phyloP scores from a whole-genome alignment of 1,140 invertebrate genomes.

The Rhynchophorus ferrugineus region DNA sequence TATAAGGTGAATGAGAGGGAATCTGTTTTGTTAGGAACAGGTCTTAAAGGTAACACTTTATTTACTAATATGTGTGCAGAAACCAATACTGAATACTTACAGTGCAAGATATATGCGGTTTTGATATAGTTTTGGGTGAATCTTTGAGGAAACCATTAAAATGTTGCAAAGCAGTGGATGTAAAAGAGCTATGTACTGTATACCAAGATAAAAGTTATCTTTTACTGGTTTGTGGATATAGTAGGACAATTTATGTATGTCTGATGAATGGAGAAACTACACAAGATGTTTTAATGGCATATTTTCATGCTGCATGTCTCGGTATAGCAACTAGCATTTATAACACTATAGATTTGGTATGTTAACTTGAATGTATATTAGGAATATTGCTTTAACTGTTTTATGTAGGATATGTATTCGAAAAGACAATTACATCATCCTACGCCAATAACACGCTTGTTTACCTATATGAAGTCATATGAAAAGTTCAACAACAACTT shows the following conservation, averaged over 20 bases:
- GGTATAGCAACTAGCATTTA: constrained; percentile 38
- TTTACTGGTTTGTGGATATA: constrained; percentile 41
- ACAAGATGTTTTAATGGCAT: constrained; percentile 45
- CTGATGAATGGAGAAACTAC: constrained; percentile 41
- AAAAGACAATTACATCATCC: constrained; percentile 35
- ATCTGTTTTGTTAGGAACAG: constrained; percentile 48
- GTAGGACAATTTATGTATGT: constrained; percentile 42
- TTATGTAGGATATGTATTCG: constrained; percentile 27
- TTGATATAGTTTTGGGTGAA: constrained; percentile 45
- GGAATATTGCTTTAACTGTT: not conserved
- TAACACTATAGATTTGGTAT: constrained; percentile 32
- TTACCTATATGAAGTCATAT: constrained; percentile 33
- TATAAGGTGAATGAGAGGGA: constrained; percentile 50
- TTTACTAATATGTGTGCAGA: not conserved
- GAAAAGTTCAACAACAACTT: constrained; percentile 24
- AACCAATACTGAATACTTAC: constrained; percentile 17
- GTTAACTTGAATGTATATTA: constrained; percentile 5
- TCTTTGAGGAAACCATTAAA: constrained; percentile 46
- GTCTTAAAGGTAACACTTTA: constrained; percentile 35
- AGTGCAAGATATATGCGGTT: constrained; percentile 47
- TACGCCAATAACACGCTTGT: constrained; percentile 31
- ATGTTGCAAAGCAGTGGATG: constrained; percentile 34
- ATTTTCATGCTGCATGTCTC: constrained; percentile 46
- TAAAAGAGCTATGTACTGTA: constrained; percentile 36
- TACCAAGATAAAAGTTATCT: constrained; percentile 44